Evolutionary conservation across 1,140 invertebrate species (phyloP), one percentile per base, ranked within the genome.

Genomic region (Nasonia longicornis): DNA sequence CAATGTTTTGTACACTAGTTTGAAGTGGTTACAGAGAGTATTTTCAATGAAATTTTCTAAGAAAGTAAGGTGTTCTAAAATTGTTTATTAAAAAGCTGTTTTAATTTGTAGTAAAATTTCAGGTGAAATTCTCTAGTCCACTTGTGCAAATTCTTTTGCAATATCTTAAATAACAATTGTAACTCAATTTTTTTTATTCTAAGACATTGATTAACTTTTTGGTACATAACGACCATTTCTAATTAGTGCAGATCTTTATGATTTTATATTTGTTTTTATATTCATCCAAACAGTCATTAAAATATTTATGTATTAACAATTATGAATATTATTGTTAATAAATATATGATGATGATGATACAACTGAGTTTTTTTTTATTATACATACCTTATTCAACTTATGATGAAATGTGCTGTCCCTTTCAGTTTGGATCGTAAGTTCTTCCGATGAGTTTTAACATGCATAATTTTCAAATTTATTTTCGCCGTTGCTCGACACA

Each of bases 301-400:
- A n/a, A 77, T 48, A 77, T 77, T 79, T n/a, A 72, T 58, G 76
- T 78, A 78, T 14, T 42, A 48, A 69, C 42, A 79, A 58, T 79
- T 71, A 79, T 79, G 31, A 79, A 73, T 73, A 71, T 45, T 16
- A 78, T 22, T 71, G 48, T 63, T 79, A 79, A 79, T 79, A 79
- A 79, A 79, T 16, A 74, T 67, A 29, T 29, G 0, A 11, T 14
- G 12, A 29, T 29, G 0, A 11, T 14, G 12, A 11, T 3, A 67
- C 29, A 67, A 67, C 64, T 67, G 12, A 29, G 8, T 2, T 12
- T 12, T 29, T 67, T 67, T 29, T 67, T 31, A 16, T 67, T 31
- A 12, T 12, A 16, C 10, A 67, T 12, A 16, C 26, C 64, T 31
- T 26, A 29, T 26, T 2, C 6, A 31, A 58, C 52, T 58, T n/a